Evolutionary conservation across 2,113 vertebrate species (phyloP), one percentile per base, ranked within the genome.

Genomic region (Pampusana beccarii): DNA sequence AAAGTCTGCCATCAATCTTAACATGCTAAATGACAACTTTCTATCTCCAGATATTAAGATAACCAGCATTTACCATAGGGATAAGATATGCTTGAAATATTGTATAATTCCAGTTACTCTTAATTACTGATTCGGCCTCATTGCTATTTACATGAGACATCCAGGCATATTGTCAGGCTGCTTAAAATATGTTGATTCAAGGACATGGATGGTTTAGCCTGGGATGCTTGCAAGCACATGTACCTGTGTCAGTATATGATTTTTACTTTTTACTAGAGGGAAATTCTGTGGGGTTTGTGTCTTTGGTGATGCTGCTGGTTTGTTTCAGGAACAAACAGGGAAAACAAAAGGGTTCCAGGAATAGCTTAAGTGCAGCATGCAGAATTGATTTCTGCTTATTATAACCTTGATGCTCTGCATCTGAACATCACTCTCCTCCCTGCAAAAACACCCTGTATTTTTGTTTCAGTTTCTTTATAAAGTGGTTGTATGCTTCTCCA

Each of bases 311-410:
- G 40, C 31, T 78, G 34, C 64, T 88, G 36, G 13, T 92, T 90
- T 58, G 67, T 62, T 93, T 96, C 67, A 92, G 46, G 64, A 92
- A 81, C 42, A 91, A 81, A 81, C 50, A 57, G 7, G 1, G 4
- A n/a, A 6, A 9, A 6, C 7, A 6, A 31, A 36, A 6, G 10
- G 2, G 17, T 94, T 96, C 86, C 93, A 93, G 73, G 83, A 96
- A 94, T 92, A 94, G 85, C 90, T 86, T 25, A 83, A 95, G 57
- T 87, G 65, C 88, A 81, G 81, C 53, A 51, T 58, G 79, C 58
- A 73, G 61, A 91, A 96, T 96, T 89, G 92, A 97, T 97, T 96
- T 94, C 80, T 92, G 53, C 90, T 92, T 94, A 46, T 93, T 95
- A 91, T 97, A 96, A 93, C 80, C 16, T 91, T 65, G 71, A 31